Conservation (phyloP, 2,888 invertebrate genomes). For the Stenolophus ochropezus region DNA sequence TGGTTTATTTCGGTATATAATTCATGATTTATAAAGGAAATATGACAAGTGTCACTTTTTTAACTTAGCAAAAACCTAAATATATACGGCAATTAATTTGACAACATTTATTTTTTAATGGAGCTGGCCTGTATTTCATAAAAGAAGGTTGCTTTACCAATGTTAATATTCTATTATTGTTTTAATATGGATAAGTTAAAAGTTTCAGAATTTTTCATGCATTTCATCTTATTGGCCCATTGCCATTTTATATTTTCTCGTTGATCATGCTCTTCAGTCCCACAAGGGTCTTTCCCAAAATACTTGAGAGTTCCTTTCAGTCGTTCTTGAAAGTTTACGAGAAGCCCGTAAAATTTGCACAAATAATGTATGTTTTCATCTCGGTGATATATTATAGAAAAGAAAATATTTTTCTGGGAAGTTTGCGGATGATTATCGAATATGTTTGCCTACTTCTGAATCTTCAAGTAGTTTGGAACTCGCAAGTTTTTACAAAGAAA, state of each 20-base stretch:
- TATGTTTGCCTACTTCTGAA: constrained; percentile 35
- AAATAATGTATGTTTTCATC: constrained; percentile 46
- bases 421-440: constrained; percentile 43
- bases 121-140: too few relatives aligned
- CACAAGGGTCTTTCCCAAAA: neutral
- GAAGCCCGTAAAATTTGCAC: constrained; percentile 30
- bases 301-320: constrained; percentile 4
- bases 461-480: constrained; percentile 41
- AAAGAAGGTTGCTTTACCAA: too few relatives aligned
- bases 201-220: too few relatives aligned
- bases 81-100: too few relatives aligned
- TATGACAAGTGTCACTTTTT: too few relatives aligned
- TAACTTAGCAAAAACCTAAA: too few relatives aligned
- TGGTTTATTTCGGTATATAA: too few relatives aligned
- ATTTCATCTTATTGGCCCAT: neutral
- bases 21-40: too few relatives aligned
- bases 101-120: too few relatives aligned
- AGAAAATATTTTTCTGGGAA: constrained; percentile 45
- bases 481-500: constrained; percentile 23
- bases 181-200: too few relatives aligned
- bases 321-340: neutral
- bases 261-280: neutral
- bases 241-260: neutral
- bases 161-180: too few relatives aligned
- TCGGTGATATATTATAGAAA: constrained; percentile 39